Conservation (phyloP, 2,797 vertebrate species). For the Sebastes iracundus region DNA sequence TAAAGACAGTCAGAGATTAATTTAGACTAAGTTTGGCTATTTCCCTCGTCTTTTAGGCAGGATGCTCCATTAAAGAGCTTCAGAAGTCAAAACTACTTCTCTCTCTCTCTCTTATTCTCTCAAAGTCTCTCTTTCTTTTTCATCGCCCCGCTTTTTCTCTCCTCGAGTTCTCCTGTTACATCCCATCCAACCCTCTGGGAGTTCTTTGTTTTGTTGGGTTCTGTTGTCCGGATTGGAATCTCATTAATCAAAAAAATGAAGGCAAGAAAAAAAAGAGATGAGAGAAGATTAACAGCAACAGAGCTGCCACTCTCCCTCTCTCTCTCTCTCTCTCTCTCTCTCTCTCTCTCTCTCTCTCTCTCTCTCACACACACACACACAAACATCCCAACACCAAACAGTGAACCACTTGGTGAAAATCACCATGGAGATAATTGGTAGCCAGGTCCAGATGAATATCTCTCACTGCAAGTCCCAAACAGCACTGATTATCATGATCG, state of each 20-base stretch:
- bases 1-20: neutral
- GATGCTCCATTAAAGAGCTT: neutral
- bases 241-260: conserved; percentile 45
- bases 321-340: neutral
- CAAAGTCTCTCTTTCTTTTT: neutral
- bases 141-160: neutral
- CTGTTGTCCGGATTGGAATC: conserved; percentile 43
- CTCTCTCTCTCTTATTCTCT: neutral
- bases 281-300: conserved; percentile 17
- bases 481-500: conserved; percentile 38
- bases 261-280: neutral
- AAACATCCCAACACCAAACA: neutral
- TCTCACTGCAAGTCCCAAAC: conserved; percentile 20
- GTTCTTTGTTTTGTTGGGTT: conserved; percentile 6
- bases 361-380: neutral
- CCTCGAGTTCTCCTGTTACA: neutral
- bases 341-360: neutral
- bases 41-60: neutral
- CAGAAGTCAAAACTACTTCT: neutral
- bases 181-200: neutral
- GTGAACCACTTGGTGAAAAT: conserved; percentile 31
- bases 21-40: neutral
- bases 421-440: conserved; percentile 55
- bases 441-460: conserved; percentile 45
- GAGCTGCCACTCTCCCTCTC: neutral